These are phyloP conservation scores for Irena cyanogastra DNA, from an alignment of 2,113 vertebrate genomes.

Conservation along the genomic window DNA sequence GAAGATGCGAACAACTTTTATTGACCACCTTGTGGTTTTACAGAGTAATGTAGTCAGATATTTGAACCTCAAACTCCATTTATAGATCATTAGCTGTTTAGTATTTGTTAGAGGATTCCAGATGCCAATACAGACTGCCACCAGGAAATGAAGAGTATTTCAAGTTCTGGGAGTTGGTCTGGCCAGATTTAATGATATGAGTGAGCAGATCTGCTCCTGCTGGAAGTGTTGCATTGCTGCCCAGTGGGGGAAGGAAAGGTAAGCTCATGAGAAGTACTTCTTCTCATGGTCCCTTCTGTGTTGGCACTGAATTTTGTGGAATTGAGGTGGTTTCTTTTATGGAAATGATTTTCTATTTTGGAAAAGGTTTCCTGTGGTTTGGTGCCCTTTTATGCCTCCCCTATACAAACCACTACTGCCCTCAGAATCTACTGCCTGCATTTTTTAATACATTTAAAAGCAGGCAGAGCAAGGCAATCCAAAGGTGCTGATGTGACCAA, in stretches of 20 bases:
- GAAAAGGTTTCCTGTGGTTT: neutral
- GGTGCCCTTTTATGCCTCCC: neutral
- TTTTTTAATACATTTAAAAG: neutral
- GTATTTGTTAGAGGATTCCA: neutral
- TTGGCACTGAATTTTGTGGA: rapidly evolving
- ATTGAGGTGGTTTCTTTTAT: neutral
- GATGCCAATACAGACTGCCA: neutral
- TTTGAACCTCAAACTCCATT: neutral
- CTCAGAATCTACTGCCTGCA: neutral
- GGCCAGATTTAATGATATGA: neutral
- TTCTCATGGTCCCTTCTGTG: neutral
- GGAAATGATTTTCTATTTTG: neutral
- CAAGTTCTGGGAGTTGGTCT: neutral
- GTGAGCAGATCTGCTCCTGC: neutral
- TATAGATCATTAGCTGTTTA: neutral
- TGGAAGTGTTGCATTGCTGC: neutral
- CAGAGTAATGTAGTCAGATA: neutral
- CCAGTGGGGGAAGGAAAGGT: neutral
- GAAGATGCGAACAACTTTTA: neutral
- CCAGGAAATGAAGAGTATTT: neutral
- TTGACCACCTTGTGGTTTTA: neutral
- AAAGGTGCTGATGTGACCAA: neutral
- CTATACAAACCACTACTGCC: neutral
- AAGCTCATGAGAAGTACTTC: neutral
- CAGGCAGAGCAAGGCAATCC: neutral